A percentile compares a stretch with the other conserved stretches of the same genome.
These are phyloP conservation scores for Echinometra lucunter DNA, from an alignment of 53 echinoderm and acorn worm species.

Conservation along the genomic window DNA sequence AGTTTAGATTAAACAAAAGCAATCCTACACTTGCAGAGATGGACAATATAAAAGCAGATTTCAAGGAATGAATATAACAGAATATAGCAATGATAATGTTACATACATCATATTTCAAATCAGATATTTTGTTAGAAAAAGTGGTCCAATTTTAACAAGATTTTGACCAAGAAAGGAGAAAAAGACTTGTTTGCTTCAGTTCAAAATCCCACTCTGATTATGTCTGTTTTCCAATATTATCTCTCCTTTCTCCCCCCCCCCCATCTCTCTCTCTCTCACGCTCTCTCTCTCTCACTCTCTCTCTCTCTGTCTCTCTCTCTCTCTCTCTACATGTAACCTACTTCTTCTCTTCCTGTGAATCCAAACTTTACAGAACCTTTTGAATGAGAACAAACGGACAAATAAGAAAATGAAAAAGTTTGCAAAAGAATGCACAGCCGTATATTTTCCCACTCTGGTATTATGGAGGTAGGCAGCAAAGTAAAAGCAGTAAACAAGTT, in stretches of 20 bases:
- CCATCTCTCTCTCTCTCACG: neutral
- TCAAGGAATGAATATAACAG: neutral
- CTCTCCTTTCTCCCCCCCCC: too few species aligned
- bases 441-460: neutral
- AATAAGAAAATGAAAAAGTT: neutral
- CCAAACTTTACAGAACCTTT: neutral
- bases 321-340: neutral
- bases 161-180: neutral
- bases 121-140: slow-evolving; percentile 2
- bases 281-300: neutral
- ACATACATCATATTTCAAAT: slow-evolving; percentile 40
- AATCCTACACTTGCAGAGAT: slow-evolving; percentile 28
- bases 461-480: neutral
- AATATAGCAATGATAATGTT: slow-evolving; percentile 34
- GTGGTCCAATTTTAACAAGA: neutral
- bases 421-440: neutral
- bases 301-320: neutral
- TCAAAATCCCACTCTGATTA: too few species aligned
- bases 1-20: slow-evolving; percentile 52
- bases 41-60: slow-evolving; percentile 4
- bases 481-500: too few species aligned
- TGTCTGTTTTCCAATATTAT: too few species aligned
- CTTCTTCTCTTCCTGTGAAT: neutral
- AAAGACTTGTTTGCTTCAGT: neutral
- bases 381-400: neutral